Conservation (phyloP, 2,888 invertebrate genomes). For the Diabrotica balteata region DNA sequence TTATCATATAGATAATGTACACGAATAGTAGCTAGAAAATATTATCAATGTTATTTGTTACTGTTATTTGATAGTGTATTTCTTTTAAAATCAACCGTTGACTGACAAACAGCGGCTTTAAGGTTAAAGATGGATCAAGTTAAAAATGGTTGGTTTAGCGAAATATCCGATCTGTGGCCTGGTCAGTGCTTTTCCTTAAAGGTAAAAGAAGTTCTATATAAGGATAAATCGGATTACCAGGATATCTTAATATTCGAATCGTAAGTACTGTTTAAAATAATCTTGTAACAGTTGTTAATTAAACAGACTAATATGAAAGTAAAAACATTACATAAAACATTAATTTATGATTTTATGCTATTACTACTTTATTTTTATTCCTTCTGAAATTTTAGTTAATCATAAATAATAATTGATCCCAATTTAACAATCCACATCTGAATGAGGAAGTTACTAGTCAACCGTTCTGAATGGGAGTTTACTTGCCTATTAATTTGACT, state of each 20-base stretch:
- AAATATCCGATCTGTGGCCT: conserved; percentile 89
- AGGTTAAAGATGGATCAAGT: conserved; percentile 58
- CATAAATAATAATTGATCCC: too few species aligned
- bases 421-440: too few species aligned
- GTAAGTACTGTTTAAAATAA: conserved; percentile 38
- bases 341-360: too few species aligned
- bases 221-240: conserved; percentile 83
- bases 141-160: conserved; percentile 90
- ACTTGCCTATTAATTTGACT: too few species aligned
- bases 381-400: too few species aligned
- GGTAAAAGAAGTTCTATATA: conserved; percentile 79
- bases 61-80: not conserved
- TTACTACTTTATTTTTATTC: too few species aligned
- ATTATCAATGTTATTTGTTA: not conserved
- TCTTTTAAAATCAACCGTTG: not conserved
- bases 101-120: not conserved
- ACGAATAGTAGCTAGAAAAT: not conserved
- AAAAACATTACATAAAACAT: too few species aligned
- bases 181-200: conserved; percentile 88
- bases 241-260: conserved; percentile 72
- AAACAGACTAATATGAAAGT: too few species aligned
- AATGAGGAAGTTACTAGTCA: too few species aligned
- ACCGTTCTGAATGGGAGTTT: too few species aligned
- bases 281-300: too few species aligned
- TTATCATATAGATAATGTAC: not conserved